Conservation (phyloP, 1,140 invertebrate genomes). For the Dryas iulia region DNA sequence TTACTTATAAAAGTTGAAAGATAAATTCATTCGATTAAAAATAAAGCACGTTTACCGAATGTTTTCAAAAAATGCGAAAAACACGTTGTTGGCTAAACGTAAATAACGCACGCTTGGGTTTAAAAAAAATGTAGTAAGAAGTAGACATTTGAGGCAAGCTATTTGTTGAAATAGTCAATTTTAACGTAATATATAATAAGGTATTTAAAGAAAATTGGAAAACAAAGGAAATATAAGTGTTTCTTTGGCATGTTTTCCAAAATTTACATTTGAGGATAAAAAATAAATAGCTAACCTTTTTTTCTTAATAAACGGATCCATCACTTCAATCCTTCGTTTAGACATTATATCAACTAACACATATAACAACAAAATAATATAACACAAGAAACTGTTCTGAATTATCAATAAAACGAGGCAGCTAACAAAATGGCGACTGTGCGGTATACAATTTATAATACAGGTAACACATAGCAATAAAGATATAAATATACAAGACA, state of each 20-base stretch:
- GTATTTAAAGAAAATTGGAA: slow-evolving; percentile 1
- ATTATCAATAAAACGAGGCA: slow-evolving; percentile 45
- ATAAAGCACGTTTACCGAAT: not conserved
- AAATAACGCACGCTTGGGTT: not conserved
- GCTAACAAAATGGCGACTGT: slow-evolving; percentile 66
- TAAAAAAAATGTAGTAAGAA: not conserved
- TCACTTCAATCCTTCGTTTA: slow-evolving; percentile 90
- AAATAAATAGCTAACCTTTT: slow-evolving; percentile 82
- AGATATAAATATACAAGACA: no score
- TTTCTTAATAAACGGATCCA: slow-evolving; percentile 89
- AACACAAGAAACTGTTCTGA: slow-evolving; percentile 42
- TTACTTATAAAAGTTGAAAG: not conserved
- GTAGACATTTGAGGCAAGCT: not conserved
- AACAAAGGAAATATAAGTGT: slow-evolving; percentile 32
- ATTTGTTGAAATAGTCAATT: not conserved
- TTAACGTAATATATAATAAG: not conserved
- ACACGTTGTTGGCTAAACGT: slow-evolving; percentile 10
- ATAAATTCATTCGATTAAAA: not conserved
- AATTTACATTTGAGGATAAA: not conserved
- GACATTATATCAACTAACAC: slow-evolving; percentile 82
- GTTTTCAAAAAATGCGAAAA: not conserved
- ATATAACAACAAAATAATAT: slow-evolving; percentile 45
- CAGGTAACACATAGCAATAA: not conserved
- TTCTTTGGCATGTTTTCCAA: slow-evolving; percentile 7
- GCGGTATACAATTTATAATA: slow-evolving; percentile 9